Base-by-base conservation (phyloP, 2,888 invertebrate genomes). In the Tenthredo scrophulariae region DNA sequence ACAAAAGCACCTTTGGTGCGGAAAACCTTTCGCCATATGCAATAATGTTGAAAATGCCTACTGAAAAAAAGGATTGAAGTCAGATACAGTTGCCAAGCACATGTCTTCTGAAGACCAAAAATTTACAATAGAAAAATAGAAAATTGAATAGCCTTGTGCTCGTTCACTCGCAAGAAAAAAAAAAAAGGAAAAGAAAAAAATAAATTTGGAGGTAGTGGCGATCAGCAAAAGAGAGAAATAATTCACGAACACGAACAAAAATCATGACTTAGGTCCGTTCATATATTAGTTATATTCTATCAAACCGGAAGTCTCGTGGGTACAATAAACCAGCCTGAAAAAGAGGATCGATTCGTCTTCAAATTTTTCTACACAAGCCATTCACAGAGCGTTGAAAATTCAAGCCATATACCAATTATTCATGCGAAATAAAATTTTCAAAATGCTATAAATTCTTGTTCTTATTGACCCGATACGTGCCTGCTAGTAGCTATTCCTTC, bases 401-500 rank as follows among this genome's bases (percentile, higher is more conserved):
- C 10, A 22, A n/a, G 15, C n/a, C 2, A 18, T 1, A 33, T 33
- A n/a, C n/a, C n/a, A 1, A n/a, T 70, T 29, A 70, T 37, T 18
- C 37, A 0, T 70, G 37, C 6, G 70, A n/a, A 15, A 18, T 70
- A 18, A 37, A 70, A 70, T 3, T 33, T 18, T 15, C 3, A 18
- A 7, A 70, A 74, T 74, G 43, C 9, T 2, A 74, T 74, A 22
- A 74, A 74, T 40, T 74, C 72, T 74, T 74, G 72, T 74, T 74
- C 18, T 43, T 74, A 70, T 70, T 18, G 43, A 40, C 40, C 15
- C 72, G 22, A 74, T 43, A 74, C 72, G 72, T 22, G 72, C 2
- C 72, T 74, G 50, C 26, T 77, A 9, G 75, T 77, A 77, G 50
- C 75, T 50, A 29, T 77, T 77, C 50, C 75, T 50, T 46, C 75